Evolutionary conservation across 1,140 invertebrate species (phyloP), one percentile per base, ranked within the genome.

Genomic region (Drosophila kikkawai): DNA sequence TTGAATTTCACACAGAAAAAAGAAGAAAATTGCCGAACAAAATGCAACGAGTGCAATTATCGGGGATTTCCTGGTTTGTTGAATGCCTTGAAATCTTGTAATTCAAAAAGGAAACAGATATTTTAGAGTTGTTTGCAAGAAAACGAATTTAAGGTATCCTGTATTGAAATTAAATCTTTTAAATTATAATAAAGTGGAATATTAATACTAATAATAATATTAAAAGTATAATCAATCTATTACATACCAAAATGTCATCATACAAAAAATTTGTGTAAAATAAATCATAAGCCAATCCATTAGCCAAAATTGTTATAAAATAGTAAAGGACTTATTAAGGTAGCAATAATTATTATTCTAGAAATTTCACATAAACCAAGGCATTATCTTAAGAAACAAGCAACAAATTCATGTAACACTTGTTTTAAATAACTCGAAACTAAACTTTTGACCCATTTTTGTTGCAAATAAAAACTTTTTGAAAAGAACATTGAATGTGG

Each of bases 41-140:
- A 71, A 55, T 50, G 55, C 53, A 73, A 32, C n/a, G 42, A 81
- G 73, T 69, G 77, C 78, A 84, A 84, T 84, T 77, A 84, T 69
- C 50, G 32, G 39, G 26, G 41, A 74, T 55, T 74, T 74, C 39
- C 57, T 7, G 69, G 45, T 37, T 71, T 42, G 53, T 39, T 44
- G 17, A 41, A 63, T 76, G 57, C 13, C 44, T 66, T 12, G 7
- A 22, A 37, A 58, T 58, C 66, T 59, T 71, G 29, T 51, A 42
- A 73, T 36, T 59, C 53, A n/a, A 53, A 36, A 29, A 13, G 9
- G 32, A 50, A 44, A 42, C 19, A 36, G 9, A 41, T 34, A 69
- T 15, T 36, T 37, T 39, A n/a, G 17, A 17, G 13, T 32, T 15
- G 12, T 37, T 66, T n/a, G 15, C 0, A 7, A 9, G 17, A 26